These are phyloP conservation scores for Acrocephalus arundinaceus DNA, from an alignment of 2,113 vertebrate species.

Conservation along the genomic window DNA sequence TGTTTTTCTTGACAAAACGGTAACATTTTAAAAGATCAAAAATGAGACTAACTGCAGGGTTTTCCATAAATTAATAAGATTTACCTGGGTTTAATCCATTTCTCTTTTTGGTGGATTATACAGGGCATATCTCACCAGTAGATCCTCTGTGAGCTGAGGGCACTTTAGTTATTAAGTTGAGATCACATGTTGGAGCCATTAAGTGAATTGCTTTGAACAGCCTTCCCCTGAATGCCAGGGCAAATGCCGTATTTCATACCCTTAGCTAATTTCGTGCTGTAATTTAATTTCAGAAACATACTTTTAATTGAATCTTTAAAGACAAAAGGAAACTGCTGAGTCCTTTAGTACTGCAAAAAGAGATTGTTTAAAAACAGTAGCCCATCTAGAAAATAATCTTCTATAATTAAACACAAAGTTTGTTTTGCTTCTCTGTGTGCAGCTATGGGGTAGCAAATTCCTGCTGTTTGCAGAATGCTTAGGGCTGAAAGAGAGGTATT, in stretches of 20 bases:
- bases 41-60: neutral
- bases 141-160: conserved; percentile 72
- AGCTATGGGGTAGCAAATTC: neutral
- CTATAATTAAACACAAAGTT: conserved; percentile 49
- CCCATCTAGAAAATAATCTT: conserved; percentile 31
- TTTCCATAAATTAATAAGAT: conserved; percentile 36
- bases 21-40: conserved; percentile 23
- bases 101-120: conserved; percentile 63
- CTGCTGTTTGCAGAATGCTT: neutral
- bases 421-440: conserved; percentile 3
- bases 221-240: conserved; percentile 67
- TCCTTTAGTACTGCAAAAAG: conserved; percentile 29
- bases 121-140: conserved; percentile 57
- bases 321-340: conserved; percentile 59
- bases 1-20: neutral
- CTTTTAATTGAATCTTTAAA: conserved; percentile 73
- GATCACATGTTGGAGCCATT: conserved; percentile 77
- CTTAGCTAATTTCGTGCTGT: conserved; percentile 74
- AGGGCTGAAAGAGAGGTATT: neutral
- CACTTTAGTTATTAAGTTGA: conserved; percentile 80
- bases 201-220: conserved; percentile 78
- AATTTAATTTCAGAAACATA: conserved; percentile 78
- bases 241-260: conserved; percentile 73
- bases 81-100: conserved; percentile 45
- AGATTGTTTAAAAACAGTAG: conserved; percentile 41